Evolutionary conservation across 2,113 vertebrate genomes (phyloP).

Genomic region (Taxidea taxus): DNA sequence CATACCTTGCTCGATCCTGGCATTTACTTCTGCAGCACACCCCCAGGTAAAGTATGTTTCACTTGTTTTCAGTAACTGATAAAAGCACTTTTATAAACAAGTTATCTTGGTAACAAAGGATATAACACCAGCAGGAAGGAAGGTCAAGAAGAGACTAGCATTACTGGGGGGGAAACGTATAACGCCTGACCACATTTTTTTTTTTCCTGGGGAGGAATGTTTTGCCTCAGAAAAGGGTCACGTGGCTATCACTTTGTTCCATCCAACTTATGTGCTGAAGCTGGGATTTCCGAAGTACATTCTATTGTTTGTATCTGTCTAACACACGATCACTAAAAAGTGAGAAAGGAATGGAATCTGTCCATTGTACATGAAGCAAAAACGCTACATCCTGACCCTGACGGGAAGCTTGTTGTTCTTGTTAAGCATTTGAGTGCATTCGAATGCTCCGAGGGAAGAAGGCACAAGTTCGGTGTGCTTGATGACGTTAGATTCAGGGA

Average conservation of each 20-base stretch:
- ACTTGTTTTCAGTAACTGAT: conserved; percentile 40
- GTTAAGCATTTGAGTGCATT: background rate
- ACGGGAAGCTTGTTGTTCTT: background rate
- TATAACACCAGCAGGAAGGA: conserved; percentile 30
- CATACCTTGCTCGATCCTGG: background rate
- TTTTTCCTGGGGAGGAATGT: conserved; percentile 6
- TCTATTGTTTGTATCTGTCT: background rate
- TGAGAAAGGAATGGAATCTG: conserved; percentile 25
- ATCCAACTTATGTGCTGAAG: background rate
- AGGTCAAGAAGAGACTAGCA: conserved; percentile 49
- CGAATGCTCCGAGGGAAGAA: rapidly evolving
- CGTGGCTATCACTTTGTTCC: background rate
- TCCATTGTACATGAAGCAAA: background rate
- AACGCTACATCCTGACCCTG: background rate
- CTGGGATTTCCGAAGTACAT: background rate
- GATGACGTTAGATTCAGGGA: rapidly evolving
- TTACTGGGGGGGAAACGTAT: background rate
- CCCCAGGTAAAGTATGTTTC: background rate
- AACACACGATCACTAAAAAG: background rate
- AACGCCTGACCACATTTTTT: background rate
- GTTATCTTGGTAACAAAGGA: conserved; percentile 66
- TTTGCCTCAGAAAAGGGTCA: conserved; percentile 32
- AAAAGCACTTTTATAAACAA: conserved; percentile 48
- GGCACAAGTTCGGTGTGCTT: rapidly evolving
- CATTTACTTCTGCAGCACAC: background rate